Base-by-base conservation (phyloP, 2,113 vertebrate genomes). In the Crotophaga sulcirostris region DNA sequence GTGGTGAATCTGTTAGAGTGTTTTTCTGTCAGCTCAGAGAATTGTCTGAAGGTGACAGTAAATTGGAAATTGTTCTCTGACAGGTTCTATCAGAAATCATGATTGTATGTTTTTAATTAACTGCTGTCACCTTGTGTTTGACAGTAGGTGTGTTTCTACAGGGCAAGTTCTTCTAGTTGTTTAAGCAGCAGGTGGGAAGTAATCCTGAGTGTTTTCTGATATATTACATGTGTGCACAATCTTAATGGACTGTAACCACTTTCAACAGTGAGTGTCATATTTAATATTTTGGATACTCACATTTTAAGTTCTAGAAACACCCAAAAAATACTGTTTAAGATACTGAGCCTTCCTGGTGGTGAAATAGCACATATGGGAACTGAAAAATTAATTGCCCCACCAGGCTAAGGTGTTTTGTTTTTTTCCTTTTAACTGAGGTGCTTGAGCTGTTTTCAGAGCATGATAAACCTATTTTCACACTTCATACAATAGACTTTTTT, bases 251-350 rank as follows among this genome's bases (percentile, higher is more conserved):
- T 73, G 25, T 62, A 66, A 49, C 69, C 36, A 15, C 34, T 87
- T 60, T 42, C 38, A 24, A 9, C 68, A 21, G 29, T n/a, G 24
- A 60, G 49, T 31, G 23, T 42, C 56, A 19, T 2, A 16, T 12
- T 63, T 5, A 31, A 11, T 56, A 49, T 38, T 52, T 55, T 11
- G 38, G 38, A 21, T 47, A 4, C 59, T 36, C 68, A 21, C 25
- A 26, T 26, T 51, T 62, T 19, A 52, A 59, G 1, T 42, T 28
- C 17, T 70, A 10, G 31, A 66, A 80, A 56, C 17, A n/a, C 20
- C 16, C 33, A 45, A 4, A 8, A 66, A 64, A 10, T 13, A 10
- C 17, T 19, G 1, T 6, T 31, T 21, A 11, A 0, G 5, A 2
- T 60, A 5, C 36, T 1, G 6, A 69, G 12, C 34, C 45, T 52